Evolutionary conservation across 2,797 vertebrate genomes (phyloP), one percentile per base, ranked within the genome.

Genomic region (Hypotaenidia philippensis): DNA sequence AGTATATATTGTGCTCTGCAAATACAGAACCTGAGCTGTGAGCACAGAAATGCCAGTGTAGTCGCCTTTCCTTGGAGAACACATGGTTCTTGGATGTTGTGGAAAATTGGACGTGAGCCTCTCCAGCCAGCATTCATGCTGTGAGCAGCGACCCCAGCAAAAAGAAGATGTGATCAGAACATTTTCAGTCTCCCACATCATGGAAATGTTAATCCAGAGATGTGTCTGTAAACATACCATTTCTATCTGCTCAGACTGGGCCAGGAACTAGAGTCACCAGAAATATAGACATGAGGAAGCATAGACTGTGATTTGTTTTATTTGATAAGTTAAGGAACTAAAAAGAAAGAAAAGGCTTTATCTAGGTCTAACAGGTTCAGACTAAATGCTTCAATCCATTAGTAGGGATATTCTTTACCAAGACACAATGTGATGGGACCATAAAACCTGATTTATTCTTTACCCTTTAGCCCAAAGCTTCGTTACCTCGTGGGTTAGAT

Each of bases 181-280:
- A 31, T 49, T 78, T 78, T n/a, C 16, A 25, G 23, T 47, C 2
- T 81, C 9, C 20, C 32, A 7, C 15, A 71, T 38, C 29, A 50
- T 34, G 34, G 77, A 91, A 56, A 66, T 38, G 14, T 65, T 86
- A 75, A 83, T 88, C 47, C n/a, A 75, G 36, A 69, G 70, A 23
- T 8, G 1, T 86, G 12, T 13, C 21, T 59, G 10, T 52, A 29
- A 52, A 85, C 91, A 68, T 19, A 55, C 2, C 1, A 6, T n/a
- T 87, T 87, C 41, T 66, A 31, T 11, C 26, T 85, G 9, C 20
- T 91, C 23, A 74, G 47, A 91, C 29, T 10, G 49, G 6, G 21
- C 8, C 25, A 77, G 57, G 14, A 90, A 25, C 25, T 45, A 27
- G 60, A 68, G 10, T 56, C 13, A 45, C 4, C 8, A 55, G 47